Percentiles rank a stretch among this genome's conserved stretches.
phyloP scores from a whole-genome alignment of 2,113 vertebrate species.

The Zapornia atra region DNA sequence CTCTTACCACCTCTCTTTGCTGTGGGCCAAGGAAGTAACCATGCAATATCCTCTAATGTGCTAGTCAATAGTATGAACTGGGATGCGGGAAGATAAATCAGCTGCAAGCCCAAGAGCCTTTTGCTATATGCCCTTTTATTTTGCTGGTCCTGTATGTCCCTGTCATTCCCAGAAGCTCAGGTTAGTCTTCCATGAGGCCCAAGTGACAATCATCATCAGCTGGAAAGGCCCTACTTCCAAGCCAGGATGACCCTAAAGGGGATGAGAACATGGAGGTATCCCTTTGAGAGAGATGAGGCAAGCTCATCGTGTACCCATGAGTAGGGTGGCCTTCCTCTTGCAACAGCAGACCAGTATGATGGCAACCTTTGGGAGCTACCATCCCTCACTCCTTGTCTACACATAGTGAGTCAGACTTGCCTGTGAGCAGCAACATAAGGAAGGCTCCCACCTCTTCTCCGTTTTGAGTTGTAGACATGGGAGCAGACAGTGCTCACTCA shows the following conservation, averaged over 20 bases:
- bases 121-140: neutral
- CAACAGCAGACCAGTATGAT: neutral
- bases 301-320: neutral
- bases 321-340: neutral
- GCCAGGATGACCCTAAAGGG: neutral
- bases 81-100: neutral
- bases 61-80: neutral
- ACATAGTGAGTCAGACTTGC: neutral
- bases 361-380: neutral
- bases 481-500: neutral
- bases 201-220: neutral
- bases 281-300: neutral
- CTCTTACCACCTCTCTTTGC: neutral
- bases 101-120: rapidly evolving
- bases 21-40: neutral
- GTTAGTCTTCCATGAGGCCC: neutral
- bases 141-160: neutral
- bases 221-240: neutral
- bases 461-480: neutral
- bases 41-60: neutral
- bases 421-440: neutral
- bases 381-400: neutral
- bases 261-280: neutral
- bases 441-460: neutral
- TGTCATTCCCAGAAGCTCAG: neutral